phyloP scores from a whole-genome alignment of 2,797 vertebrate genomes.

The Pagetopsis macropterus region DNA sequence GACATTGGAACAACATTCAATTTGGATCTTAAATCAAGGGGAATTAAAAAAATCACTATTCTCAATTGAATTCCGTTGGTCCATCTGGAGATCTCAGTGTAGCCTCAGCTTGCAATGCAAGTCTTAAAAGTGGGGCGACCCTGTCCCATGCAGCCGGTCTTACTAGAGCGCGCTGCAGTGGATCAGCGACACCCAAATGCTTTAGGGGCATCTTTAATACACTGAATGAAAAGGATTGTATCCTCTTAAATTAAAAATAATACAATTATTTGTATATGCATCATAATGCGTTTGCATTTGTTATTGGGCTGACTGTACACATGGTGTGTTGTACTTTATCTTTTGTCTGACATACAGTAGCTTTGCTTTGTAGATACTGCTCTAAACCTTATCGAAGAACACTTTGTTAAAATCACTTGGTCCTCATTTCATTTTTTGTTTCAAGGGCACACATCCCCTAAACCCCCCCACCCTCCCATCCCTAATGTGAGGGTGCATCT shows the following conservation, averaged over 20 bases:
- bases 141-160: constrained; percentile 38
- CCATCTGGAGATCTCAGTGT: constrained; percentile 60
- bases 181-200: constrained; percentile 15
- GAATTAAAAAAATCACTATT: not conserved
- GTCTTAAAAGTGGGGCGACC: constrained; percentile 61
- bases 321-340: constrained; percentile 2
- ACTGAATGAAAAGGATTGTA: constrained; percentile 14
- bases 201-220: constrained; percentile 11
- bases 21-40: not conserved
- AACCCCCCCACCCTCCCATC: constrained; percentile 6
- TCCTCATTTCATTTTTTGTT: constrained; percentile 43
- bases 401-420: constrained; percentile 24
- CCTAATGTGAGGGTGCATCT: constrained; percentile 67
- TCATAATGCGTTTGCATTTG: not conserved
- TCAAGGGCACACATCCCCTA: constrained; percentile 19
- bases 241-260: constrained; percentile 10
- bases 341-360: not conserved
- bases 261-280: not conserved
- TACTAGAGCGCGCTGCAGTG: constrained; percentile 39
- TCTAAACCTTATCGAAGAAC: constrained; percentile 10
- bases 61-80: constrained; percentile 37
- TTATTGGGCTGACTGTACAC: not conserved
- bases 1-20: not conserved
- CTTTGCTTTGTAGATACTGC: constrained; percentile 6
- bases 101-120: constrained; percentile 52